phyloP scores from a whole-genome alignment of 2,797 vertebrate genomes.

The Leucoraja ocellata region DNA sequence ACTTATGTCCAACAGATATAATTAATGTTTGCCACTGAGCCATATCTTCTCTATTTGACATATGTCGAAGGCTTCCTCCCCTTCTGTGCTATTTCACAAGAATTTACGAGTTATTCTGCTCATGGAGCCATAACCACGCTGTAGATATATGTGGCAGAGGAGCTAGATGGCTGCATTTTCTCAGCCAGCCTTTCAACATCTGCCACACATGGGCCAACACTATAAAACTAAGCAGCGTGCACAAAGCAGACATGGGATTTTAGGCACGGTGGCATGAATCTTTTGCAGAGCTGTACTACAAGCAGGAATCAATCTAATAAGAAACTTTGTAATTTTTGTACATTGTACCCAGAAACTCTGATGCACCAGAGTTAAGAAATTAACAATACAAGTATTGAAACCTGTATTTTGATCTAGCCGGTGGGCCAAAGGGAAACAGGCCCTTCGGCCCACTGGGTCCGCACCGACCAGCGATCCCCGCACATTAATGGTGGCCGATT shows the following conservation, averaged over 20 bases:
- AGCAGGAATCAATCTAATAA: not conserved
- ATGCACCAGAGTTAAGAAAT: not conserved
- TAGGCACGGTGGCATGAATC: not conserved
- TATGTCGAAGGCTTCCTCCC: not conserved
- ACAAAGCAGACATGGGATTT: constrained; percentile 35
- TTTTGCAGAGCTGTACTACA: not conserved
- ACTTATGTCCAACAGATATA: constrained; percentile 46
- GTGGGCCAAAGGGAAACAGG: too few species aligned
- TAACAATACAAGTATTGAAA: not conserved
- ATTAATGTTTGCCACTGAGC: constrained; percentile 46
- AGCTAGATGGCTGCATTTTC: constrained; percentile 41
- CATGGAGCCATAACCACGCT: constrained; percentile 41
- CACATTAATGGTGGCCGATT: too few species aligned
- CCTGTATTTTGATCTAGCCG: too few species aligned
- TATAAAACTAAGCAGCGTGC: constrained; percentile 40
- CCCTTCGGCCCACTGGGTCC: too few species aligned
- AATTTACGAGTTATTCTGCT: constrained; percentile 24
- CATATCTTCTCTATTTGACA: constrained; percentile 27
- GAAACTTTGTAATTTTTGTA: not conserved
- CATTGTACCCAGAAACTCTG: not conserved
- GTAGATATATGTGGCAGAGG: constrained; percentile 36
- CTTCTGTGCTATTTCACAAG: constrained; percentile 34
- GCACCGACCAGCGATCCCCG: too few species aligned
- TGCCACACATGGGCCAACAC: constrained; percentile 41
- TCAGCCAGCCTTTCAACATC: constrained; percentile 43